These are phyloP conservation scores for Drosophila pallidifrons DNA, from an alignment of 1,140 invertebrate genomes.

Conservation along the genomic window DNA sequence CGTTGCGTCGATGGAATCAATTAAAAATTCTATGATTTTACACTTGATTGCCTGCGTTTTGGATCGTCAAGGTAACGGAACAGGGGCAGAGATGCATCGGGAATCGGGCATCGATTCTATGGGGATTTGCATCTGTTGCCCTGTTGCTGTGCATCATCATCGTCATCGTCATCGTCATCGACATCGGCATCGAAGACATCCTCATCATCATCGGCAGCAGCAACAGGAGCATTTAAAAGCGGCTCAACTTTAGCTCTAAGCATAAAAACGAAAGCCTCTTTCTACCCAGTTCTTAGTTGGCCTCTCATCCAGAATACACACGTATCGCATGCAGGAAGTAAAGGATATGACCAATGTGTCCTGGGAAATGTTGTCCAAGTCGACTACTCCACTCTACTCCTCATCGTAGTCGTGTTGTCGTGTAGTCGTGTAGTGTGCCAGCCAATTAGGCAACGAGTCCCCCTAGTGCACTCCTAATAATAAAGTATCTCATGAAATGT, in stretches of 20 bases:
- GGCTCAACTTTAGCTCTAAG: conserved; percentile 23
- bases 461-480: conserved; percentile 14
- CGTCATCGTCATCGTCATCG: neutral
- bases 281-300: too few species aligned
- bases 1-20: conserved; percentile 69
- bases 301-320: too few species aligned
- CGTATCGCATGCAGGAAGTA: neutral
- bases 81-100: neutral
- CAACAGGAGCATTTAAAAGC: conserved; percentile 31
- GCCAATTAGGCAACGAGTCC: conserved; percentile 32
- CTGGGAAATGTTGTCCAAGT: conserved; percentile 6
- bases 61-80: conserved; percentile 67
- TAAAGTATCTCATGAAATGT: conserved; percentile 19
- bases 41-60: conserved; percentile 78
- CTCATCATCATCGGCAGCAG: neutral
- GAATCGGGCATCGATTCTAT: neutral
- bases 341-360: conserved; percentile 14
- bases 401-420: neutral
- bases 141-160: neutral
- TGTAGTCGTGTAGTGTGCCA: conserved; percentile 14
- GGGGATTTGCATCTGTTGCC: conserved; percentile 26
- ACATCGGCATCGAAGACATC: neutral
- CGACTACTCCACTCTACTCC: too few species aligned
- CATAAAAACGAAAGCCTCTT: conserved; percentile 7
- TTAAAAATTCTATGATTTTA: conserved; percentile 81